Evolutionary conservation across 2,888 invertebrate genomes (phyloP).

Genomic region (Amaurobius ferox): DNA sequence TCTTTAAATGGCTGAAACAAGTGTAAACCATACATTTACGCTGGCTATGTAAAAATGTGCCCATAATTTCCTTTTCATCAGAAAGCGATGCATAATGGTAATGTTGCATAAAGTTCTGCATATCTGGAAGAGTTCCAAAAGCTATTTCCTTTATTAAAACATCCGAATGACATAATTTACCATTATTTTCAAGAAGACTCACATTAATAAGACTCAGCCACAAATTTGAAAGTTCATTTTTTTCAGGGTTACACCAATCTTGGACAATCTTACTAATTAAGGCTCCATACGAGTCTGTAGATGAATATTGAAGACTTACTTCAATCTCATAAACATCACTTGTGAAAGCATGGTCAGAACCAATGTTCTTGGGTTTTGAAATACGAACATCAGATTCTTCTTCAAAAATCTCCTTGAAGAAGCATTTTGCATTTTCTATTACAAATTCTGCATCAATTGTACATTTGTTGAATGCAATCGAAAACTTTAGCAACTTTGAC

Average conservation of each 20-base stretch:
- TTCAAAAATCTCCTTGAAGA: neutral
- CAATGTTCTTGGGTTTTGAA: constrained; percentile 24
- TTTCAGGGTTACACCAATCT: constrained; percentile 41
- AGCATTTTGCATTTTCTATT: neutral
- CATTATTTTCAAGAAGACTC: constrained; percentile 11
- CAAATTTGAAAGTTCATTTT: constrained; percentile 23
- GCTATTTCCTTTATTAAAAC: constrained; percentile 54
- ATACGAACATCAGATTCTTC: constrained; percentile 9
- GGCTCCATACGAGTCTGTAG: neutral
- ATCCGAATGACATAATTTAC: constrained; percentile 52
- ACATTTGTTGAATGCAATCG: neutral
- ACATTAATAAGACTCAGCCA: constrained; percentile 32
- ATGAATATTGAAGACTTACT: constrained; percentile 15
- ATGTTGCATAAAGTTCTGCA: constrained; percentile 71
- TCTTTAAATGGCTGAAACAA: constrained; percentile 21
- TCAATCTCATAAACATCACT: constrained; percentile 45
- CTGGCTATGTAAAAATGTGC: constrained; percentile 56
- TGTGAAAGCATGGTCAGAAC: constrained; percentile 40
- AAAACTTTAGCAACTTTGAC: neutral
- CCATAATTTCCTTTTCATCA: constrained; percentile 39
- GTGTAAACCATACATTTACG: constrained; percentile 31
- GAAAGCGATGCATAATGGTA: constrained; percentile 52
- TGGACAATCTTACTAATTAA: constrained; percentile 25
- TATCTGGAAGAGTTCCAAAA: constrained; percentile 70
- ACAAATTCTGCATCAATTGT: neutral